Evolutionary conservation across 2,888 invertebrate species (phyloP).

Genomic region (Phania funesta): DNA sequence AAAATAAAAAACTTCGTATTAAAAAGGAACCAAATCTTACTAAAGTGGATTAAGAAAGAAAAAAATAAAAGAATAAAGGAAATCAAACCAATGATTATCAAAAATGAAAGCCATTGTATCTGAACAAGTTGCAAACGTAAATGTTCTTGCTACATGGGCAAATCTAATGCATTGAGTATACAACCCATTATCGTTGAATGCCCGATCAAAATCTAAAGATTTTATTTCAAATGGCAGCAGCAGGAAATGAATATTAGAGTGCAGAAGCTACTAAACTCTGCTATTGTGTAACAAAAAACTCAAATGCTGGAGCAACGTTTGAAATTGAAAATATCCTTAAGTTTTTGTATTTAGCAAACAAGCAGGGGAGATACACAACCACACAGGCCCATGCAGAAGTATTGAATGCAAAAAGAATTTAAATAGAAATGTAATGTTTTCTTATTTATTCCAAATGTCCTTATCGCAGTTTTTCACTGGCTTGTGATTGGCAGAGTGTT

Average conservation of each 20-base stretch:
- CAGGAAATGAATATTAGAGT: constrained; percentile 42
- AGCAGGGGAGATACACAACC: too few species aligned
- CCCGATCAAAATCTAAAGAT: constrained; percentile 40
- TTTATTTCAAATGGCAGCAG: constrained; percentile 18
- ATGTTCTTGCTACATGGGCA: not conserved
- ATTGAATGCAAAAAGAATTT: not conserved
- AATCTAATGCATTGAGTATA: constrained; percentile 1
- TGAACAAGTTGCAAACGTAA: not conserved
- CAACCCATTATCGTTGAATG: constrained; percentile 41
- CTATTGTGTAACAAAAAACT: not conserved
- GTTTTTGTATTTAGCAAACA: not conserved
- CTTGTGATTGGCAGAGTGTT: constrained; percentile 17
- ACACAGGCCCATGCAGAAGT: not conserved
- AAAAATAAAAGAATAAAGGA: constrained; percentile 15
- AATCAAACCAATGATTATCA: constrained; percentile 52
- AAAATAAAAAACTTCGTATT: not conserved
- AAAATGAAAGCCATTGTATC: constrained; percentile 43
- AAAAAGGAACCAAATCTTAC: not conserved
- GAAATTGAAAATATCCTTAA: constrained; percentile 9
- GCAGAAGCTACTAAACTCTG: not conserved
- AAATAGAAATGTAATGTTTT: not conserved
- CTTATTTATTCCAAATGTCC: not conserved
- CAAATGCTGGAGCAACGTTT: not conserved
- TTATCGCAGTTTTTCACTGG: constrained; percentile 27
- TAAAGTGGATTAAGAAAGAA: constrained; percentile 12